Evolutionary conservation across 2,113 vertebrate species (phyloP).

Genomic region (Barnardius zonarius): DNA sequence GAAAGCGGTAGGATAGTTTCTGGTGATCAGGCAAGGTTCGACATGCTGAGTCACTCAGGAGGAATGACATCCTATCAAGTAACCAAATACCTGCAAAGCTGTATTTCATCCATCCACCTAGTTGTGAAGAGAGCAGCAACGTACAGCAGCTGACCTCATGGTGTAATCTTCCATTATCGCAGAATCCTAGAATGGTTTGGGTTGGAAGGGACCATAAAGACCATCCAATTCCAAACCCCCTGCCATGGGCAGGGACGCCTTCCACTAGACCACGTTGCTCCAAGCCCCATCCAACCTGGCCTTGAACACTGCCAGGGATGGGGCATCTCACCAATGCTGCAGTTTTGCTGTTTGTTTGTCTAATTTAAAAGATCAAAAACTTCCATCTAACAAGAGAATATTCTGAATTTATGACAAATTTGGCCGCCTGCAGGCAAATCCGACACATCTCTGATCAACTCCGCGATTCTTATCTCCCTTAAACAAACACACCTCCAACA

Average conservation of each 20-base stretch:
- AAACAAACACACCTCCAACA: slow-evolving; percentile 48
- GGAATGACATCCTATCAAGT: not conserved
- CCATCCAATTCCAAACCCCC: not conserved
- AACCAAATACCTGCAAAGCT: not conserved
- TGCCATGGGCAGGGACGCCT: not conserved
- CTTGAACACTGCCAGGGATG: not conserved
- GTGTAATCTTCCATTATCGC: not conserved
- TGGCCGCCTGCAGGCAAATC: slow-evolving; percentile 16
- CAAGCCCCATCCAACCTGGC: not conserved
- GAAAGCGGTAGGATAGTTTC: not conserved
- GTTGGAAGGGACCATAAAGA: not conserved
- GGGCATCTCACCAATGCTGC: not conserved
- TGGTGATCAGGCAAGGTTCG: not conserved
- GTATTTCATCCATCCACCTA: not conserved
- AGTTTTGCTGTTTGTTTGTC: not conserved
- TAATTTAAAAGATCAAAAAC: not conserved
- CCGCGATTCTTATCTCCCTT: not conserved
- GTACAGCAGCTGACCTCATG: not conserved
- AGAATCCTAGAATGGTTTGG: not conserved
- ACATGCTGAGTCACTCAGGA: fast-evolving
- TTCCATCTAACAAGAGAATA: not conserved
- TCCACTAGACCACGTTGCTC: not conserved
- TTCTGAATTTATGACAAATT: not conserved
- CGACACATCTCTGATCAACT: not conserved
- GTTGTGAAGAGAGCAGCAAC: not conserved